Conservation (phyloP, 2,888 invertebrate genomes). For the Chrysotoxum bicinctum region DNA sequence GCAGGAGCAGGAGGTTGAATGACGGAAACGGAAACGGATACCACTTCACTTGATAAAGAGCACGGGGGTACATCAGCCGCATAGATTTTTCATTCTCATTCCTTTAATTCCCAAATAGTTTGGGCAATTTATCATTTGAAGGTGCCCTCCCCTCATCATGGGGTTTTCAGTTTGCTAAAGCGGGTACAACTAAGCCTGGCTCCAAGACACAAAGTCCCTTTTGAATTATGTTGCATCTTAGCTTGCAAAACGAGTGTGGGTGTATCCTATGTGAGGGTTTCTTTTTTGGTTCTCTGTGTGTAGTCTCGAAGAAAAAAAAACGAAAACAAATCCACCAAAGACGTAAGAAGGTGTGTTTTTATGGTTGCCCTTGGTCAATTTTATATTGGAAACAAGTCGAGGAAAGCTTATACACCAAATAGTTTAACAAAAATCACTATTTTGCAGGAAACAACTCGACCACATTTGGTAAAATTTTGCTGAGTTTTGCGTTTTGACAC, state of each 20-base stretch:
- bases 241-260: neutral
- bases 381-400: neutral
- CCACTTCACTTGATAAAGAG: slow-evolving; percentile 43
- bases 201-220: slow-evolving; percentile 63
- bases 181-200: slow-evolving; percentile 53
- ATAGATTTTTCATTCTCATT: slow-evolving; percentile 71
- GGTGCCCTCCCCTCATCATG: neutral
- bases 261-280: neutral
- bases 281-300: neutral
- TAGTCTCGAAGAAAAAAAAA: neutral
- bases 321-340: slow-evolving; percentile 14
- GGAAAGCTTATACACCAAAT: too few species aligned
- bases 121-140: slow-evolving; percentile 69
- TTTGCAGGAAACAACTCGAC: too few species aligned
- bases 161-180: slow-evolving; percentile 1
- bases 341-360: neutral
- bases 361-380: neutral
- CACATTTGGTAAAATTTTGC: too few species aligned
- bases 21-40: slow-evolving; percentile 39
- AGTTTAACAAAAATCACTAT: too few species aligned
- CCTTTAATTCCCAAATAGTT: slow-evolving; percentile 71
- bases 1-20: neutral
- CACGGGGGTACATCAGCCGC: slow-evolving; percentile 50
- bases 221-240: slow-evolving; percentile 68
- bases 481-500: too few species aligned